Conservation (phyloP, 2,113 vertebrate genomes). For the Sylvilagus bachmani region DNA sequence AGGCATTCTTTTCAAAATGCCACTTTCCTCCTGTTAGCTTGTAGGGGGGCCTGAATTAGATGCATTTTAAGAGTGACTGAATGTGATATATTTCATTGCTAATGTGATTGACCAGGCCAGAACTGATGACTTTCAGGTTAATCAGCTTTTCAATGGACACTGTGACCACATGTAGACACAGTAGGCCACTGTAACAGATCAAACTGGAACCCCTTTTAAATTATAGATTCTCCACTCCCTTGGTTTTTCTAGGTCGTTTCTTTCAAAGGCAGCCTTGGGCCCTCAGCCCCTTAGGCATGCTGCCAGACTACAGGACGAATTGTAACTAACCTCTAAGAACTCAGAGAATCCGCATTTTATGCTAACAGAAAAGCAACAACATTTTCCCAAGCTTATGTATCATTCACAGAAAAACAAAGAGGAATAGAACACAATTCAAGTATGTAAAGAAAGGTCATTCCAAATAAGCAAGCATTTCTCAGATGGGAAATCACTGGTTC, state of each 20-base stretch:
- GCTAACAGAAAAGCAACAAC: slow-evolving; percentile 60
- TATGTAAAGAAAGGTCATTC: slow-evolving; percentile 49
- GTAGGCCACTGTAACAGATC: slow-evolving; percentile 41
- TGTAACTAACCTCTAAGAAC: slow-evolving; percentile 59
- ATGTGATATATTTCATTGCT: slow-evolving; percentile 56
- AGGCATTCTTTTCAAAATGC: slow-evolving; percentile 27
- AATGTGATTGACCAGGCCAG: slow-evolving; percentile 56
- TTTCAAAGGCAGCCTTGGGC: slow-evolving; percentile 66
- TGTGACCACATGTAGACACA: slow-evolving; percentile 56
- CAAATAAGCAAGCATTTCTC: slow-evolving; percentile 54
- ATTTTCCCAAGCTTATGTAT: slow-evolving; percentile 72
- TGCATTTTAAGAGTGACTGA: slow-evolving; percentile 56
- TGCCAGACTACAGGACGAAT: slow-evolving; percentile 44
- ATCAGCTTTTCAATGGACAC: slow-evolving; percentile 61
- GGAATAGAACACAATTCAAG: slow-evolving; percentile 7
- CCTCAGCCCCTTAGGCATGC: not conserved
- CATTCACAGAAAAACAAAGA: slow-evolving; percentile 64
- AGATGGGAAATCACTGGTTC: slow-evolving; percentile 12
- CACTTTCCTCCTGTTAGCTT: slow-evolving; percentile 17
- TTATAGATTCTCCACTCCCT: slow-evolving; percentile 37
- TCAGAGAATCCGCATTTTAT: slow-evolving; percentile 63
- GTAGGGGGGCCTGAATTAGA: slow-evolving; percentile 26
- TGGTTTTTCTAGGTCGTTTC: slow-evolving; percentile 46
- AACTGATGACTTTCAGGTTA: slow-evolving; percentile 48
- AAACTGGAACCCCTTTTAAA: slow-evolving; percentile 49